These are phyloP conservation scores for Neocrepidodera transversa DNA, from an alignment of 2,888 invertebrate genomes.

Conservation along the genomic window DNA sequence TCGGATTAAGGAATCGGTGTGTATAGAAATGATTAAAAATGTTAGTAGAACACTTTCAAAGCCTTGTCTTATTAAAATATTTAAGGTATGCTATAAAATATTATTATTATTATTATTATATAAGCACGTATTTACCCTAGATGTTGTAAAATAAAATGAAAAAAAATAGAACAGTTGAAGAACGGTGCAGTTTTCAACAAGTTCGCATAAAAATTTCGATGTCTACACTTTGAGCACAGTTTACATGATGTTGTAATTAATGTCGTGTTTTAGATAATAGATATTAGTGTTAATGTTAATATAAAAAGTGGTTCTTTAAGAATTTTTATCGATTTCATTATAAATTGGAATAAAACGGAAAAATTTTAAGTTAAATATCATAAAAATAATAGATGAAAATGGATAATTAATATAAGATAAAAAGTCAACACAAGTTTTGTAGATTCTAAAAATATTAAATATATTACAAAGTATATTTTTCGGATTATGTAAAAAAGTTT, in stretches of 20 bases:
- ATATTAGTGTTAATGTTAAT: constrained; percentile 37
- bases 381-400: no score
- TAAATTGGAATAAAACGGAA: no score
- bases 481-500: no score
- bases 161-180: constrained; percentile 42
- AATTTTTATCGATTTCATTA: no score
- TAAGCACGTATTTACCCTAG: constrained; percentile 36
- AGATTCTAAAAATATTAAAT: no score
- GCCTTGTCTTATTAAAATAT: constrained; percentile 8
- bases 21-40: neutral
- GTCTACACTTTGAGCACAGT: constrained; percentile 45
- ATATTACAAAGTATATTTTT: no score
- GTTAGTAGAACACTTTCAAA: neutral
- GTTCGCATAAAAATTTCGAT: constrained; percentile 43
- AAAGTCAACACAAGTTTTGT: no score
- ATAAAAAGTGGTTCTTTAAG: constrained; percentile 9
- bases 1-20: no score
- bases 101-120: constrained; percentile 43
- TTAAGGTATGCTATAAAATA: constrained; percentile 27
- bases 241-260: constrained; percentile 19
- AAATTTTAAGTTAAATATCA: no score
- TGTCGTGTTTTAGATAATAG: constrained; percentile 41
- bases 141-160: constrained; percentile 40
- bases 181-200: constrained; percentile 48
- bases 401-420: no score